phyloP scores from a whole-genome alignment of 2,888 invertebrate genomes.

The Acronicta alni region DNA sequence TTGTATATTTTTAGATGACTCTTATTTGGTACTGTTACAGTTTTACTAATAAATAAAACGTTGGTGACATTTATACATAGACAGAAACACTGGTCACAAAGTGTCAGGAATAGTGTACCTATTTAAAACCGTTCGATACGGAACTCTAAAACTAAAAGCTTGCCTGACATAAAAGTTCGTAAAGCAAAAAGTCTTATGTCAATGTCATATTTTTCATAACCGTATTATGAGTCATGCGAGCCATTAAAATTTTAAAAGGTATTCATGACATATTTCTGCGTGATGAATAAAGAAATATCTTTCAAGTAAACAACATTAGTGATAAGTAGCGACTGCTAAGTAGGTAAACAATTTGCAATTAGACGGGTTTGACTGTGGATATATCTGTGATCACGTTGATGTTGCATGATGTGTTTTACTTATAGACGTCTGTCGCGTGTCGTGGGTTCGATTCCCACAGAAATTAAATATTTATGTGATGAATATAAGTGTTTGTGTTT shows the following conservation, averaged over 20 bases:
- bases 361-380: constrained; percentile 22
- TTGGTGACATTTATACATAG: too few relatives aligned
- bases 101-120: too few relatives aligned
- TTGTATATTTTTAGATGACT: constrained; percentile 55
- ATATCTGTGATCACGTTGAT: constrained; percentile 27
- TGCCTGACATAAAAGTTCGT: background rate
- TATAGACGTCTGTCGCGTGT: too few relatives aligned
- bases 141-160: constrained; percentile 4
- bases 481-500: too few relatives aligned
- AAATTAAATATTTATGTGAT: too few relatives aligned
- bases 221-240: background rate
- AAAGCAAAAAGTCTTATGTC: background rate
- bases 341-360: constrained; percentile 36
- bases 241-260: background rate
- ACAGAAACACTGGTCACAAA: too few relatives aligned
- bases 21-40: constrained; percentile 24
- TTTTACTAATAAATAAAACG: background rate
- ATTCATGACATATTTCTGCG: background rate
- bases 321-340: constrained; percentile 21
- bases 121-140: background rate
- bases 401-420: constrained; percentile 20
- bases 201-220: constrained; percentile 4
- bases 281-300: constrained; percentile 21
- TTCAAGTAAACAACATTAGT: constrained; percentile 33
- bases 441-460: too few relatives aligned